Base-by-base conservation (phyloP, 2,797 vertebrate genomes). In the Orientallactaga sibirica region DNA sequence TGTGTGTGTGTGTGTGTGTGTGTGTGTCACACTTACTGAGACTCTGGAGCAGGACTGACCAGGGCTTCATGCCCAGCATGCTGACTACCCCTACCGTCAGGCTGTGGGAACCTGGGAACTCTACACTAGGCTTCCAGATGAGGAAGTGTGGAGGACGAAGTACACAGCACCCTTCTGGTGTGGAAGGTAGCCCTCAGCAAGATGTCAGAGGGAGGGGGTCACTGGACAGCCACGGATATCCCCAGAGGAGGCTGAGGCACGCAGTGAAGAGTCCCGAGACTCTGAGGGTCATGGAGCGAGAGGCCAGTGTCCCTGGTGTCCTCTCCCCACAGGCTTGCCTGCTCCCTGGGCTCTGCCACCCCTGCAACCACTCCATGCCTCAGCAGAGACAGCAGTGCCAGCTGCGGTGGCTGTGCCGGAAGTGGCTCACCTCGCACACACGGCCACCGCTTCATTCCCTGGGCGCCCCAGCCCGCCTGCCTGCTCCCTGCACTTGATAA, bases 401-500 rank as follows among this genome's bases (percentile, higher is more conserved):
- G 48, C 48, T 10, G 66, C n/a, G 64, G 48, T 62, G 66, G 73
- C 73, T 6, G 86, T 83, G 14, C 70, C 66, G 81, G 14, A 62
- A 27, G 12, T 27, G 73, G 43, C 0, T 33, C 88, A 88, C 91
- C 37, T 64, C 73, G 43, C 29, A 43, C 74, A 10, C 67, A 41
- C 37, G 58, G 87, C 85, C 93, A 55, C 7, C 61, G 75, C 80
- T 64, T 22, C 37, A 48, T 76, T 76, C 86, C 93, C n/a, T 78
- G 91, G 41, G 96, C 93, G 43, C 76, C 84, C 87, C 96, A 96
- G 16, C 94, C 84, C 9, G 62, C 85, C 92, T 94, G 83, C 95
- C 94, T 74, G 86, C 94, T 82, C 97, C 93, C 97, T 95, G 97
- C 98, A 98, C 98, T 98, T 98, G 98, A 98, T 98, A 98, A 98